phyloP scores from a whole-genome alignment of 2,888 invertebrate species.

The Monochamus alternatus region DNA sequence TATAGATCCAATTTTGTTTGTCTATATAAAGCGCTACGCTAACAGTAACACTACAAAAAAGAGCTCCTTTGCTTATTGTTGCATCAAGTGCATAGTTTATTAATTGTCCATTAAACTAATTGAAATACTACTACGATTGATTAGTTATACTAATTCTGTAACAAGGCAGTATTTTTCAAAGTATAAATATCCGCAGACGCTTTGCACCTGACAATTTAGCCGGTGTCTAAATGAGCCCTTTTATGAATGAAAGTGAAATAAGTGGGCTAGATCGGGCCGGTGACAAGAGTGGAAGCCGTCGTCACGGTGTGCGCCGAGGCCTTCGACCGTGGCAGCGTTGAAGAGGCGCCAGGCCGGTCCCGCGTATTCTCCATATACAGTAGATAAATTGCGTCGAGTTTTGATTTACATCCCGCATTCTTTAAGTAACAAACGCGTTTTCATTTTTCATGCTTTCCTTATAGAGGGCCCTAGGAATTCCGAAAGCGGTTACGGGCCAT shows the following conservation, averaged over 20 bases:
- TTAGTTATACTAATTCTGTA: too few relatives aligned
- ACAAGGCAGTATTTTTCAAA: background rate
- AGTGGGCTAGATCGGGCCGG: slow-evolving; percentile 12
- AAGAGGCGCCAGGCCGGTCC: slow-evolving; percentile 66
- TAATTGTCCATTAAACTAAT: too few relatives aligned
- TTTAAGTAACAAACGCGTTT: slow-evolving; percentile 69
- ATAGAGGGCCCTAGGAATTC: slow-evolving; percentile 33
- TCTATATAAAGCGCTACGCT: too few relatives aligned
- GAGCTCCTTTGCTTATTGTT: too few relatives aligned
- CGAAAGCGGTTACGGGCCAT: slow-evolving; percentile 27
- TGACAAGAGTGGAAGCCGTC: slow-evolving; percentile 21
- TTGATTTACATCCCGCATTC: slow-evolving; percentile 72
- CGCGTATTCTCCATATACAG: slow-evolving; percentile 67
- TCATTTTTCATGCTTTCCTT: slow-evolving; percentile 67
- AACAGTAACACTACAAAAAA: too few relatives aligned
- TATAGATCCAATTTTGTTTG: too few relatives aligned
- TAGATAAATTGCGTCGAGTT: slow-evolving; percentile 70
- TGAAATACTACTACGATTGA: too few relatives aligned
- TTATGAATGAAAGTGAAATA: slow-evolving; percentile 22
- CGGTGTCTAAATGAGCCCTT: background rate
- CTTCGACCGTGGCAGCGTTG: slow-evolving; percentile 44
- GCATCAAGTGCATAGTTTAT: too few relatives aligned
- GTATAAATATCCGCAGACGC: too few relatives aligned
- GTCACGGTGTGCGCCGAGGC: slow-evolving; percentile 29
- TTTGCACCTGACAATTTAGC: background rate